These are phyloP conservation scores for Cydia splendana DNA, from an alignment of 1,140 invertebrate species.

Conservation along the genomic window DNA sequence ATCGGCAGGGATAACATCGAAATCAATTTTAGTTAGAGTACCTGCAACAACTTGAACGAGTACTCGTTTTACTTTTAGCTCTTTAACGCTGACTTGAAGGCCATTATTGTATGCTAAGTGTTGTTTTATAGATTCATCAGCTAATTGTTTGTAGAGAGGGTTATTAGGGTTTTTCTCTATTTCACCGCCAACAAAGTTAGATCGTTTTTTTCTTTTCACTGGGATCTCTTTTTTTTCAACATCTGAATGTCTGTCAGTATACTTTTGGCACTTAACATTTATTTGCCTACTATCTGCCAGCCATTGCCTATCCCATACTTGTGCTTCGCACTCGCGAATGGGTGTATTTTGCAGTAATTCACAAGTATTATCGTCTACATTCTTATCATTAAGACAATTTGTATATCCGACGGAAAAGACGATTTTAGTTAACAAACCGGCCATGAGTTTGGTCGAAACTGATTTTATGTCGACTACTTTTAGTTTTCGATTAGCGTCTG, in stretches of 20 bases:
- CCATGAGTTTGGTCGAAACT: conserved; percentile 52
- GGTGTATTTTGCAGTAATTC: conserved; percentile 51
- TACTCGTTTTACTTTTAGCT: neutral
- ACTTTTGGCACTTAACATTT: conserved; percentile 68
- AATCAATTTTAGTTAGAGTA: conserved; percentile 39
- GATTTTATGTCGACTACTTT: conserved; percentile 54
- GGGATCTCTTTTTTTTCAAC: conserved; percentile 37
- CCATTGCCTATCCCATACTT: conserved; percentile 83
- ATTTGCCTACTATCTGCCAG: conserved; percentile 73
- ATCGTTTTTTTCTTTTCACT: neutral
- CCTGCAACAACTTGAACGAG: conserved; percentile 36
- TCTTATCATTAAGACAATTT: conserved; percentile 60
- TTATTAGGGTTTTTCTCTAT: conserved; percentile 19
- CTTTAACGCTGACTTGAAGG: neutral
- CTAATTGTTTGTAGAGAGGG: conserved; percentile 14
- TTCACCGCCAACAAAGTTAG: conserved; percentile 27
- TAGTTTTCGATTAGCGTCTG: conserved; percentile 57
- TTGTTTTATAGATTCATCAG: conserved; percentile 22
- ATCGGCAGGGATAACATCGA: conserved; percentile 29
- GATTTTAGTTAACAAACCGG: conserved; percentile 72
- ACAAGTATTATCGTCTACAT: conserved; percentile 47
- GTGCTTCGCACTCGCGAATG: conserved; percentile 74
- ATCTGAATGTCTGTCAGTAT: conserved; percentile 44
- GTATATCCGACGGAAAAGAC: conserved; percentile 75
- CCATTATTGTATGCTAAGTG: neutral